Evolutionary conservation across 53 echinoderm and acorn worm species (phyloP), one percentile per base, ranked within the genome.

Genomic region (Stichopus horrens): DNA sequence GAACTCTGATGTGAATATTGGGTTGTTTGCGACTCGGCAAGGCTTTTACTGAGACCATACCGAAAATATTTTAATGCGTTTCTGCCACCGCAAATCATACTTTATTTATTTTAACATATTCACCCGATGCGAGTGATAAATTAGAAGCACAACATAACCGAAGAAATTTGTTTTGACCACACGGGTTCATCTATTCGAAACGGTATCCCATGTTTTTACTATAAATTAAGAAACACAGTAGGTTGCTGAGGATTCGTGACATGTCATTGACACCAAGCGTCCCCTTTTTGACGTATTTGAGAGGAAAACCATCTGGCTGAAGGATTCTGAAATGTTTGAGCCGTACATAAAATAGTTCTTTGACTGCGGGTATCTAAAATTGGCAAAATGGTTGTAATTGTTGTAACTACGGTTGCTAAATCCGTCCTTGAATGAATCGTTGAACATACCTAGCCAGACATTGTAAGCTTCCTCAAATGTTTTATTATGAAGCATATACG

Each of bases 31-130:
- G 71, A 16, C 71, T 16, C 71, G 18, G 18, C 71, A 71, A 16
- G 18, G 18, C n/a, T 71, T 71, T 71, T 63, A 71, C 18, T 71
- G 18, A 71, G 14, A 71, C 71, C 71, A 71, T 71, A 71, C n/a
- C 22, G 52, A 7, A 58, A 81, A 57, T 81, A 81, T 81, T 81
- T 58, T 81, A 81, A 81, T 81, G 81, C 20, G 55, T 81, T 21
- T 81, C 58, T 81, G 57, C 81, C 58, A 58, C 58, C 58, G 23
- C 81, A 81, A 81, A 81, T 81, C 58, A 81, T 18, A 81, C 81
- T 81, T 81, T 81, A 81, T 81, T 81, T 81, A 81, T 19, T 81
- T 81, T 81, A 81, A 81, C 81, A 81, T 81, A 81, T 81, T 81
- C 58, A 56, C 81, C 81, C 5, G 57, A 57, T 81, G 57, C 58